Evolutionary conservation across 2,888 invertebrate species (phyloP), one percentile per base, ranked within the genome.

Genomic region (Hylaea fasciaria): DNA sequence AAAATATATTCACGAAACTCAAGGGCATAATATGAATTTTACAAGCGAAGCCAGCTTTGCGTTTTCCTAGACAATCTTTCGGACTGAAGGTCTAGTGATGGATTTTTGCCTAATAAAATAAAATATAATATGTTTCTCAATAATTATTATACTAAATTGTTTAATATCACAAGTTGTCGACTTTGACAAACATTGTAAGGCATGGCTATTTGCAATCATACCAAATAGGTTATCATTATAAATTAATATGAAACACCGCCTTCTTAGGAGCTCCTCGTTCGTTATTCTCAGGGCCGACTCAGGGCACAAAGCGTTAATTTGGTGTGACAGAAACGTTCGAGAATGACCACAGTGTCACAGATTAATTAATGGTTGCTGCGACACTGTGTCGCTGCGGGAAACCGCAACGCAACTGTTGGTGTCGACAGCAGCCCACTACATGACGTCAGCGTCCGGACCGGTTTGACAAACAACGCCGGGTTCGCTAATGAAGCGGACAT

Each of bases 401-500:
- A 43, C 47, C 51, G 47, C 46, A 49, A 53, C 28, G 45, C 41
- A 59, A 54, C 52, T 61, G 50, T 54, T 50, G 66, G 48, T 57
- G 56, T 58, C 57, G 55, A 28, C 60, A 35, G 39, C 69, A 57
- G 62, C 80, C 78, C 70, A 79, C 78, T 57, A 46, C 64, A 45
- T 84, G 81, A 83, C 83, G 83, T 81, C 82, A 16, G 60, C 55
- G 62, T 64, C 57, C 59, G 45, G 66, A 85, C 83, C 80, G 80
- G 85, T 83, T 81, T 63, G 62, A 52, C 52, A 61, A 57, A 62
- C 57, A 57, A 70, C 62, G 66, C 57, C 72, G 70, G 70, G 72
- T 73, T 69, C 50, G 56, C 47, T 37, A 57, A 46, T 47, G 51
- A 69, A 66, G 46, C 57, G 57, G 57, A 55, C 52, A 54, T 52